These are phyloP conservation scores for Chelidonichthys spinosus DNA, from an alignment of 2,797 vertebrate genomes.

Conservation along the genomic window DNA sequence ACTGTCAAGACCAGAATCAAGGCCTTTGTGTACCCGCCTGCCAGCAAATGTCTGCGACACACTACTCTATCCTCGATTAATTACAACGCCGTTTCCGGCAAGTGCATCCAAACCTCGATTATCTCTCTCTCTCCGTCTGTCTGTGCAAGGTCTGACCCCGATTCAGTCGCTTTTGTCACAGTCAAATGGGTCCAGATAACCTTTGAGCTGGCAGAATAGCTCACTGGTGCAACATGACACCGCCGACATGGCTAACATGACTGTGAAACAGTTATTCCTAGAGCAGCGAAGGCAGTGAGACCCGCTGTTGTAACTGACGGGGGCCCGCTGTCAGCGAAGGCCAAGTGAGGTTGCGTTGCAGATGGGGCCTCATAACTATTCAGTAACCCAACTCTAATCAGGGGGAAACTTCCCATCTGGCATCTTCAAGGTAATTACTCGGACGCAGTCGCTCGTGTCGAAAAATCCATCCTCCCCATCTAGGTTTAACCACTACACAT, in stretches of 20 bases:
- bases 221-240: constrained; percentile 72
- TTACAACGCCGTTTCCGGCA: constrained; percentile 28
- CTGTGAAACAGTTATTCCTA: constrained; percentile 60
- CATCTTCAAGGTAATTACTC: constrained; percentile 61
- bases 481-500: constrained; percentile 37
- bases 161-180: constrained; percentile 55
- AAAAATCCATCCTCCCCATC: constrained; percentile 34
- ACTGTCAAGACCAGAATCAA: constrained; percentile 23
- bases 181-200: constrained; percentile 72
- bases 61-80: constrained; percentile 46
- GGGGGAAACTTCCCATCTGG: constrained; percentile 56
- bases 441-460: constrained; percentile 54
- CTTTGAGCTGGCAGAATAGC: constrained; percentile 65
- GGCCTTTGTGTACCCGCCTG: constrained; percentile 26
- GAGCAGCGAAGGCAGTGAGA: constrained; percentile 32
- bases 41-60: constrained; percentile 48
- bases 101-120: constrained; percentile 29
- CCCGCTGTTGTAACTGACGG: constrained; percentile 33
- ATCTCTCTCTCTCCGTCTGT: not conserved
- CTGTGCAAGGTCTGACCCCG: constrained; percentile 35
- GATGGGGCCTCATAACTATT: constrained; percentile 45
- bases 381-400: constrained; percentile 41
- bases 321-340: constrained; percentile 34
- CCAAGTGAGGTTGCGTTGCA: constrained; percentile 25
- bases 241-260: constrained; percentile 22